phyloP scores from a whole-genome alignment of 2,888 invertebrate species.

The Noctua comes region DNA sequence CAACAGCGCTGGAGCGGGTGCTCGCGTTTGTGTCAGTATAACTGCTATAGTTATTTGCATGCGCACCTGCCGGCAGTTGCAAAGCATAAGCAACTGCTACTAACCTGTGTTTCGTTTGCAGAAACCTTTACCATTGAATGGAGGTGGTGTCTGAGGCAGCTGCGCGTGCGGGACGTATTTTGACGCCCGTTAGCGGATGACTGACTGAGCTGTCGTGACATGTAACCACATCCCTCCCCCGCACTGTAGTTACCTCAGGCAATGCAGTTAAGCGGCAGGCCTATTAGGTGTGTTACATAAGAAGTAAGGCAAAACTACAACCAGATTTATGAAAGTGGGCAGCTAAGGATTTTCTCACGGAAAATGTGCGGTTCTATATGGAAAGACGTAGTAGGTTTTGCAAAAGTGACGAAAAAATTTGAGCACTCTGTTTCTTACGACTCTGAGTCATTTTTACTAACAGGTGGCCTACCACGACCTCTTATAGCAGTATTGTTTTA shows the following conservation, averaged over 20 bases:
- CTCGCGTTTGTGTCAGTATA: too few species aligned
- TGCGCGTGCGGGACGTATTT: too few species aligned
- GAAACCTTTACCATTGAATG: too few species aligned
- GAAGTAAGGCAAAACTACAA: neutral
- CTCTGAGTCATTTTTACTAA: conserved; percentile 3
- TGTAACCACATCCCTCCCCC: too few species aligned
- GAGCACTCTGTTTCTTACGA: conserved; percentile 10
- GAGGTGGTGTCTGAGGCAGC: neutral
- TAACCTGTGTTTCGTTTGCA: too few species aligned
- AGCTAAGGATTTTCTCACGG: neutral
- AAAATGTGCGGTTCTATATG: neutral
- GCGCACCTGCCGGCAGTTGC: too few species aligned
- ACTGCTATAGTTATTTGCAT: too few species aligned
- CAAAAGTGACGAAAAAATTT: neutral
- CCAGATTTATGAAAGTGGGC: neutral
- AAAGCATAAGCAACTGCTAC: too few species aligned
- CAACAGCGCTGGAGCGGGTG: too few species aligned
- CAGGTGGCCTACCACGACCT: neutral
- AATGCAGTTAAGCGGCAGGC: too few species aligned
- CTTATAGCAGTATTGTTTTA: neutral
- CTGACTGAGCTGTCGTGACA: too few species aligned
- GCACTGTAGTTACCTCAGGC: neutral
- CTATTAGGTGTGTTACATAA: neutral
- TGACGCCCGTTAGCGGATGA: too few species aligned
- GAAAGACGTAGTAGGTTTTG: neutral